Base-by-base conservation (phyloP, 2,797 vertebrate genomes). In the Tenualosa ilisha region DNA sequence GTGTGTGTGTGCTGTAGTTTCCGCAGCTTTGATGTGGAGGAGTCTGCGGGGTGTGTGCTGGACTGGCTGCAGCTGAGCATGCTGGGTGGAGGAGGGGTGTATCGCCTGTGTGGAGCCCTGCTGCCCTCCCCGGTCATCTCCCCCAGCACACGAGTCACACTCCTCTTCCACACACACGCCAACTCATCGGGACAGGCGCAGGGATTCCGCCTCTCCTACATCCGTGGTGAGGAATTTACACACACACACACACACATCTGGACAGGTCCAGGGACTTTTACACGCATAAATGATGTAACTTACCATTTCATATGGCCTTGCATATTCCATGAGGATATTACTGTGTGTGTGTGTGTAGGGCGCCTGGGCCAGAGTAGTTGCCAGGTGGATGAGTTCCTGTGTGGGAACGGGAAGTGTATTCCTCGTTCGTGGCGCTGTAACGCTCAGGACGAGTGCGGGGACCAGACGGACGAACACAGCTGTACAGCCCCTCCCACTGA, bases 371-470 rank as follows among this genome's bases (percentile, higher is more conserved):
- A 97, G 92, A 95, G 94, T 79, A 96, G 94, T 85, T 99, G 98
- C 92, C 97, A 97, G 91, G 93, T 94, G 0, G 98, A 99, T n/a
- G 98, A 99, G 90, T 99, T 97, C 92, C 96, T 89, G 49, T 99
- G 98, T 84, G 96, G 96, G n/a, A 99, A 99, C 0, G 98, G 98
- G 51, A 99, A 99, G 91, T 99, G 98, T 86, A 94, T 99, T 81
- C 97, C 97, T 0, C 95, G 92, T 72, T 95, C 96, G 0, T 99
- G 98, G 98, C 96, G 95, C 87, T 99, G 98, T 91, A 99, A 99
- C 83, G 93, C 94, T 3, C 94, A 97, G 94, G 97, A 99, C 1
- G 98, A 99, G 87, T 99, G 98, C 1, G 98, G 98, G 0, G 98
- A 99, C 13, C 93, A 92, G 61, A 97, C 97, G 0, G 98, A 99